phyloP scores from a whole-genome alignment of 2,113 vertebrate species.

The Holacanthus passer region DNA sequence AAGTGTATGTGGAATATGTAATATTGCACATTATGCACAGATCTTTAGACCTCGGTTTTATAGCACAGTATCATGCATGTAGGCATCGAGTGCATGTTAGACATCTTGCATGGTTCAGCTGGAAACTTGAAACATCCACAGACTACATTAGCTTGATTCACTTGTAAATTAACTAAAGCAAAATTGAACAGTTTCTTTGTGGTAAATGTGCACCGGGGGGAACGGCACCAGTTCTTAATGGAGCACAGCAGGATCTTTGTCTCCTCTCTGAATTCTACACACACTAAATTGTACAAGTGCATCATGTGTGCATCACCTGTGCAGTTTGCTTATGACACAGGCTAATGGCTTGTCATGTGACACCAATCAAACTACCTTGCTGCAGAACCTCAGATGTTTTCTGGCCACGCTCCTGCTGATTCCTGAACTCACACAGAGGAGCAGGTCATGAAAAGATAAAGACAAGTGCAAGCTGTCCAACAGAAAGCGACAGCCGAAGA shows the following conservation, averaged over 20 bases:
- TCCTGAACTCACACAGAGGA: neutral
- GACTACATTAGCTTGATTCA: neutral
- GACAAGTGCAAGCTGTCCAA: neutral
- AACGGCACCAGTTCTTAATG: neutral
- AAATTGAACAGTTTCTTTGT: neutral
- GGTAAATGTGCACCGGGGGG: neutral
- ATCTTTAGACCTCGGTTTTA: neutral
- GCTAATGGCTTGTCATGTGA: constrained; percentile 23
- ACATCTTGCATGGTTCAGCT: neutral
- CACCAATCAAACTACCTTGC: neutral
- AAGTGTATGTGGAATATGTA: no score
- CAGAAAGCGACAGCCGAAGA: neutral
- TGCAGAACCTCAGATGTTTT: neutral
- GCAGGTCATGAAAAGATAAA: neutral
- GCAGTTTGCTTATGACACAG: constrained; percentile 17
- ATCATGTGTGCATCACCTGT: constrained; percentile 11
- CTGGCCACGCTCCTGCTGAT: neutral
- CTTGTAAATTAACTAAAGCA: no score
- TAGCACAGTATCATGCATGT: neutral
- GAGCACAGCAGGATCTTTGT: neutral
- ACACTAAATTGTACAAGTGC: neutral
- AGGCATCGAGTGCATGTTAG: neutral
- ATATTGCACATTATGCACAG: no score
- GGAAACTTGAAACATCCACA: neutral
- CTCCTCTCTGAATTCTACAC: neutral